phyloP scores from a whole-genome alignment of 2,113 vertebrate genomes.

The Asarcornis scutulata region DNA sequence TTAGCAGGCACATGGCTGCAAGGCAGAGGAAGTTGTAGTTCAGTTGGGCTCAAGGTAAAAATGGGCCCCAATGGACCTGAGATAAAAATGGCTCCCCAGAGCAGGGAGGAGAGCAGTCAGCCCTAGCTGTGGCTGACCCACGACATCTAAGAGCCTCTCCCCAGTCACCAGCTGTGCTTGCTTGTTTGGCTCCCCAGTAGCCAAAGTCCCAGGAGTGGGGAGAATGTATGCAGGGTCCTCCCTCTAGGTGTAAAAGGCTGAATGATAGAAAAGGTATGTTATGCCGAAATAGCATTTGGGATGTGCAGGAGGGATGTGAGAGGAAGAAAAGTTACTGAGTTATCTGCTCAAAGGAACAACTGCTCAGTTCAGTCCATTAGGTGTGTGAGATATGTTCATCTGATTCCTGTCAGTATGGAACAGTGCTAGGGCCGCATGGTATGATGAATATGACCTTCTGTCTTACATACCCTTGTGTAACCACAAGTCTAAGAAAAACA shows the following conservation, averaged over 20 bases:
- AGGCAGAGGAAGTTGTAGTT: background rate
- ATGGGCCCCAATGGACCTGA: background rate
- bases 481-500: too few species aligned
- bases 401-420: too few species aligned
- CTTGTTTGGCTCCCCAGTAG: background rate
- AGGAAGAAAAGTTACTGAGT: background rate
- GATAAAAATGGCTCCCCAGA: background rate
- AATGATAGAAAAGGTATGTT: background rate
- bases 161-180: background rate
- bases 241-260: background rate
- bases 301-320: background rate
- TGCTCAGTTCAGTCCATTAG: background rate
- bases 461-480: too few species aligned
- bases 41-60: background rate
- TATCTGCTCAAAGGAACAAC: background rate
- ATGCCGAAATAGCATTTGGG: background rate
- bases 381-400: background rate
- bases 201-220: background rate
- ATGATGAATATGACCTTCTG: too few species aligned
- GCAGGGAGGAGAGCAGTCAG: background rate
- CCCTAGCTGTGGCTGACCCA: background rate
- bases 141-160: background rate
- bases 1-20: background rate
- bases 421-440: too few species aligned
- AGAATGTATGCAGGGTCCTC: accelerated